Conservation (phyloP, 1,140 invertebrate genomes). For the Coelopa frigida region DNA sequence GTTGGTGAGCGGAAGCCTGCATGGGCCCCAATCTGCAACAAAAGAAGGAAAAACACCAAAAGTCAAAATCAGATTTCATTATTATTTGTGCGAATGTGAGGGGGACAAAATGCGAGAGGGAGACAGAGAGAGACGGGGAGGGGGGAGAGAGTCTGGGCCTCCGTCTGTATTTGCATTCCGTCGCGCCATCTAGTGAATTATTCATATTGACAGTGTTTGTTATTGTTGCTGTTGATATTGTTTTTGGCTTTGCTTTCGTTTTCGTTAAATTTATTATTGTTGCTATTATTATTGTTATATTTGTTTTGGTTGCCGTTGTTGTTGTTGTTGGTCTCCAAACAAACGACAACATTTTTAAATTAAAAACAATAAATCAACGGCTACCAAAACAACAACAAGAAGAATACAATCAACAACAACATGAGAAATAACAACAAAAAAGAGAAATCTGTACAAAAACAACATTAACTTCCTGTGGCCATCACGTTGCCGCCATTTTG, state of each 20-base stretch:
- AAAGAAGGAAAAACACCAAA: conserved; percentile 3
- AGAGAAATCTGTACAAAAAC: neutral
- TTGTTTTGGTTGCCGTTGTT: neutral
- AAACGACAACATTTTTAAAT: conserved; percentile 1
- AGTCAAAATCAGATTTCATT: conserved; percentile 7
- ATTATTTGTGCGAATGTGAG: conserved; percentile 10
- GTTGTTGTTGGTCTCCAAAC: neutral
- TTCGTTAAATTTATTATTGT: conserved; percentile 3
- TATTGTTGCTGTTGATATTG: neutral
- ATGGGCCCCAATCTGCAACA: conserved; percentile 33
- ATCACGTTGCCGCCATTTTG: neutral
- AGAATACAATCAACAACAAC: neutral
- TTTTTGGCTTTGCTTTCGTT: conserved; percentile 1
- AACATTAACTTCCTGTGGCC: neutral
- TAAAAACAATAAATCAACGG: neutral
- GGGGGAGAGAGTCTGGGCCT: conserved; percentile 5
- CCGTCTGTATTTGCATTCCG: neutral
- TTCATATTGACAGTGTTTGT: no score
- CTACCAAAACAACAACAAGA: neutral
- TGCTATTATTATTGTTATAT: neutral
- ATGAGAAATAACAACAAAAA: neutral
- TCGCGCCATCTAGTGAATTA: no score
- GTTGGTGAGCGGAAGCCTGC: conserved; percentile 23
- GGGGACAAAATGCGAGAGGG: neutral
- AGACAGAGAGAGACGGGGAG: neutral